A percentile compares a stretch with the other conserved stretches of the same genome.
These are phyloP conservation scores for Psophia crepitans DNA, from an alignment of 2,113 vertebrate genomes.

Conservation along the genomic window DNA sequence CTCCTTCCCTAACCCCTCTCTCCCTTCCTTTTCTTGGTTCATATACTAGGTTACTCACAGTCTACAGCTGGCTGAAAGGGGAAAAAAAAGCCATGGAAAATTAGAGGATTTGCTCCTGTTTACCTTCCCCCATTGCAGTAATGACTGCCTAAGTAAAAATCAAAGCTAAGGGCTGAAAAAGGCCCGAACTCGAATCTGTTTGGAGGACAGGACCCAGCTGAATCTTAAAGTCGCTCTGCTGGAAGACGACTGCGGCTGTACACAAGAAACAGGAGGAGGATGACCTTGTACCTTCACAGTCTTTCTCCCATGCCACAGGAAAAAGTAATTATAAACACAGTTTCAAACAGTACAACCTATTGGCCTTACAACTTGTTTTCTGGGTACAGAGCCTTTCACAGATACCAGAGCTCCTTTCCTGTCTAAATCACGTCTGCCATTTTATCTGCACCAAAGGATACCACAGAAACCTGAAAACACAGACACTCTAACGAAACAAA, in stretches of 20 bases:
- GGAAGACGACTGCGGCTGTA: not conserved
- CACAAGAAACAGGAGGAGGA: not conserved
- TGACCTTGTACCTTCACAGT: not conserved
- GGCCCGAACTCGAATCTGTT: not conserved
- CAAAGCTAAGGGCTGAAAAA: not conserved
- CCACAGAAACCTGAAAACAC: not conserved
- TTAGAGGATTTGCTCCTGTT: not conserved
- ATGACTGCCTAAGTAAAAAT: not conserved
- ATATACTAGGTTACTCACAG: not conserved
- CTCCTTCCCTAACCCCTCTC: not conserved
- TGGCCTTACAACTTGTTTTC: not conserved
- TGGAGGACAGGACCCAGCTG: not conserved
- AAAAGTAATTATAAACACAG: not conserved
- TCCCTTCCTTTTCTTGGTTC: conserved; percentile 17
- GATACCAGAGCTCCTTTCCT: not conserved
- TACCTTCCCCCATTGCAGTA: not conserved
- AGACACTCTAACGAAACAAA: not conserved
- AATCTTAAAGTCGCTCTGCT: not conserved
- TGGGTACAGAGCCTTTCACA: not conserved
- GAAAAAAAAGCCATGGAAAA: not conserved
- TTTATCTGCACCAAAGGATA: not conserved
- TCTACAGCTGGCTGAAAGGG: not conserved
- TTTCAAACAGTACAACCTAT: not conserved
- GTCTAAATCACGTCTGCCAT: not conserved
- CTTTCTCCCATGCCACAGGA: not conserved